Conservation (phyloP, 2,888 invertebrate genomes). For the Morpho helenor region DNA sequence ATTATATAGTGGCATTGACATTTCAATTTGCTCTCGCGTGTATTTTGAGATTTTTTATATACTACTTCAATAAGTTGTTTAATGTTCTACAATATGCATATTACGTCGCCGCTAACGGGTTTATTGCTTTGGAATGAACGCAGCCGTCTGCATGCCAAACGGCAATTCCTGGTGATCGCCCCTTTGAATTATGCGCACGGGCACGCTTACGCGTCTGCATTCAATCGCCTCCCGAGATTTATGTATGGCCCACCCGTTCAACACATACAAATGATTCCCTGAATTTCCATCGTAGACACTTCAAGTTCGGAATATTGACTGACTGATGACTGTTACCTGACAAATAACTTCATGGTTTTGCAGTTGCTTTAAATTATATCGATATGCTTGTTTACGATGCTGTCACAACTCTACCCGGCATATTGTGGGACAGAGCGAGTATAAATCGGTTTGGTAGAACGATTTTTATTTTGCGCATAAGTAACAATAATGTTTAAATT, state of each 20-base stretch:
- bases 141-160: slow-evolving; percentile 71
- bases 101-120: slow-evolving; percentile 70
- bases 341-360: too few species aligned
- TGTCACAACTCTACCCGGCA: slow-evolving; percentile 35
- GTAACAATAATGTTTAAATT: too few species aligned
- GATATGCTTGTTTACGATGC: slow-evolving; percentile 5
- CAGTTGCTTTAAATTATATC: slow-evolving; percentile 1
- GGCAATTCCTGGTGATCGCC: slow-evolving; percentile 72
- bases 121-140: slow-evolving; percentile 68
- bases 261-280: slow-evolving; percentile 61
- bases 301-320: slow-evolving; percentile 12
- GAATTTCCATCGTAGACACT: slow-evolving; percentile 38
- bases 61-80: slow-evolving; percentile 33
- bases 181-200: slow-evolving; percentile 73
- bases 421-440: too few species aligned
- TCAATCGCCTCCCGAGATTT: slow-evolving; percentile 67
- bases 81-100: slow-evolving; percentile 58
- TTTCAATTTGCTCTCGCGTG: neutral
- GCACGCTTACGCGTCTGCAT: slow-evolving; percentile 67
- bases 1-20: too few species aligned
- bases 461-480: too few species aligned
- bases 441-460: too few species aligned
- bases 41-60: slow-evolving; percentile 8
- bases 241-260: slow-evolving; percentile 53
- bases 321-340: too few species aligned